These are phyloP conservation scores for Malurus elegans DNA, from an alignment of 2,113 vertebrate species.

Conservation along the genomic window DNA sequence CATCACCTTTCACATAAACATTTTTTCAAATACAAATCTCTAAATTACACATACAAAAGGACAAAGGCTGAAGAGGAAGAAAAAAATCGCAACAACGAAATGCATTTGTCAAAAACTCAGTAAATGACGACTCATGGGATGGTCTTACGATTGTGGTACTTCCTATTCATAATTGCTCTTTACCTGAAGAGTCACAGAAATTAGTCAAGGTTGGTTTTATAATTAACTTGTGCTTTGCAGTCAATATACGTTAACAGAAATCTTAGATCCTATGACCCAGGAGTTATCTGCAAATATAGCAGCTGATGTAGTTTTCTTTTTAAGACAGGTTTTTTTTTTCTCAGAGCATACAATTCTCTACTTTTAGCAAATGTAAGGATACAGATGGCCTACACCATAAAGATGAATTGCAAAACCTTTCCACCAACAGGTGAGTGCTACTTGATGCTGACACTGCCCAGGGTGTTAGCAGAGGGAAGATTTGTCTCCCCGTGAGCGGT, in stretches of 20 bases:
- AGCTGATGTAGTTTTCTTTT: not conserved
- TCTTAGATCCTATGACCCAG: not conserved
- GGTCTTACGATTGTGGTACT: not conserved
- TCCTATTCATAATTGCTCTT: not conserved
- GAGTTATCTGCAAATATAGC: not conserved
- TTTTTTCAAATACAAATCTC: not conserved
- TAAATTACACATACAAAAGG: not conserved
- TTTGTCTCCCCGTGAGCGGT: accelerated
- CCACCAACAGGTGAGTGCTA: not conserved
- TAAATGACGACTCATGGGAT: not conserved
- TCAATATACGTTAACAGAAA: not conserved
- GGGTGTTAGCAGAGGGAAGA: accelerated
- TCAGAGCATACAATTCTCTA: not conserved
- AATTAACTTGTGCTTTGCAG: not conserved
- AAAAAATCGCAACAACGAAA: not conserved
- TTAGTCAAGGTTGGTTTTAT: not conserved
- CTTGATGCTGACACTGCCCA: not conserved
- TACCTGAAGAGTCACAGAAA: not conserved
- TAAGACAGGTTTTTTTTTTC: not conserved
- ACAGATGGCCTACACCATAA: not conserved
- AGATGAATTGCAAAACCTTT: not conserved
- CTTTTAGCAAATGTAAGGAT: not conserved
- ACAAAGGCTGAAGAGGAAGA: not conserved
- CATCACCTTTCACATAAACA: not conserved
- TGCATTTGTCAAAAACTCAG: not conserved